A percentile compares a stretch with the other conserved stretches of the same genome.
Conservation (phyloP, 1,140 invertebrate species). For the Anagrus nilaparvatae region DNA sequence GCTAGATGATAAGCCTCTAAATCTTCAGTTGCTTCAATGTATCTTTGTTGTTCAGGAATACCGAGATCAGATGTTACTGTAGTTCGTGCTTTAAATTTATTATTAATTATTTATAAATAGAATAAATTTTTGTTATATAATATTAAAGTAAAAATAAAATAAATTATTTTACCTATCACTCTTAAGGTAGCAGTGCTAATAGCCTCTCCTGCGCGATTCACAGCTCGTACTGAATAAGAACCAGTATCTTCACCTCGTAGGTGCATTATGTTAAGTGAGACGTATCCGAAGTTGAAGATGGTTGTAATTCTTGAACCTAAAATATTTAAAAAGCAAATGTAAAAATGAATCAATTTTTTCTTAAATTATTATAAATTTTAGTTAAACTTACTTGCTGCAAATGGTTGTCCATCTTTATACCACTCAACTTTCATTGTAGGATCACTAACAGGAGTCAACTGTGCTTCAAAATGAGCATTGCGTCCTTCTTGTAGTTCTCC, state of each 20-base stretch:
- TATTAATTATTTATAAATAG: neutral
- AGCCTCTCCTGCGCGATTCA: constrained; percentile 78
- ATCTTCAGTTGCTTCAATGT: constrained; percentile 86
- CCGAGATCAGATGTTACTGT: constrained; percentile 77
- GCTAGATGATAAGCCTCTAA: constrained; percentile 82
- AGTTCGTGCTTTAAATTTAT: constrained; percentile 47
- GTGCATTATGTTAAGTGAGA: constrained; percentile 95
- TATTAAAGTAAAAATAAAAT: neutral
- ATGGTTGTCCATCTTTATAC: constrained; percentile 91
- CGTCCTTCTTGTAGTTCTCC: constrained; percentile 82
- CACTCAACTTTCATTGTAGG: constrained; percentile 97
- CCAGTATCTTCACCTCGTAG: constrained; percentile 89
- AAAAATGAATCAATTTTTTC: neutral
- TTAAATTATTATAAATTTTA: neutral
- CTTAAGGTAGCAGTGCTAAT: constrained; percentile 68
- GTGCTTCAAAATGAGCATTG: constrained; percentile 91
- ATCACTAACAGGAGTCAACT: constrained; percentile 89
- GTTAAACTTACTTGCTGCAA: constrained; percentile 72
- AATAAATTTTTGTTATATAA: neutral
- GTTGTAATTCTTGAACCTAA: constrained; percentile 81
- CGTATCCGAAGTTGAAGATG: constrained; percentile 97
- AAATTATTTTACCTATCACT: constrained; percentile 49
- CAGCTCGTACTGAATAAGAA: constrained; percentile 81
- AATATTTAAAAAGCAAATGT: constrained; percentile 9
- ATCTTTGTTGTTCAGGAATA: constrained; percentile 84